These are phyloP conservation scores for Callosobruchus maculatus DNA, from an alignment of 2,888 invertebrate species.

Conservation along the genomic window DNA sequence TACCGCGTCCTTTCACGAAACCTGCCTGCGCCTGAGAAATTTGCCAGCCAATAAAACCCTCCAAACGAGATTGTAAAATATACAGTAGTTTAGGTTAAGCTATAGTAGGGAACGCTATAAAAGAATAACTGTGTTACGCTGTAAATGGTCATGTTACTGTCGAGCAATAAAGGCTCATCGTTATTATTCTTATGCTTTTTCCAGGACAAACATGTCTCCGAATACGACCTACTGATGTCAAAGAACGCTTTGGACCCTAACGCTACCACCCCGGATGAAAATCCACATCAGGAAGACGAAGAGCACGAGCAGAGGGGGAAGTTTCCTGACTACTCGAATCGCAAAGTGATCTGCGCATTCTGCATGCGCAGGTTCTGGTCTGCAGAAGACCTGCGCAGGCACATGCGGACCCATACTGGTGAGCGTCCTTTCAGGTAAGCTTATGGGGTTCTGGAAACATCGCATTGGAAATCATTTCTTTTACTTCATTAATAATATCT, in stretches of 20 bases:
- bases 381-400: slow-evolving; percentile 86
- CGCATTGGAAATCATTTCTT: too few relatives aligned
- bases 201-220: slow-evolving; percentile 67
- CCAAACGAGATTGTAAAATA: too few relatives aligned
- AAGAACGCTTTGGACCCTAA: slow-evolving; percentile 72
- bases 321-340: slow-evolving; percentile 82
- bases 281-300: slow-evolving; percentile 60
- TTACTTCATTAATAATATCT: too few relatives aligned
- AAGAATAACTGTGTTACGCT: too few relatives aligned
- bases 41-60: too few relatives aligned
- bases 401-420: slow-evolving; percentile 92
- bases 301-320: slow-evolving; percentile 72
- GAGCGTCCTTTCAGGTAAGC: slow-evolving; percentile 70
- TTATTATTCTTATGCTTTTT: neutral
- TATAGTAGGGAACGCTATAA: too few relatives aligned
- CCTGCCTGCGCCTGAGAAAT: too few relatives aligned
- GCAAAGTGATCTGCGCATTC: slow-evolving; percentile 88
- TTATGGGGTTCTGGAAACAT: too few relatives aligned
- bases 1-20: too few relatives aligned
- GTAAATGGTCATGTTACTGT: too few relatives aligned
- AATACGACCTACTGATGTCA: slow-evolving; percentile 77
- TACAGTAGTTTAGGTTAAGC: too few relatives aligned
- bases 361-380: slow-evolving; percentile 94
- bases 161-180: too few relatives aligned
- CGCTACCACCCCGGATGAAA: slow-evolving; percentile 50